Conservation (phyloP, 1,140 invertebrate species). For the Eubasilissa regina region DNA sequence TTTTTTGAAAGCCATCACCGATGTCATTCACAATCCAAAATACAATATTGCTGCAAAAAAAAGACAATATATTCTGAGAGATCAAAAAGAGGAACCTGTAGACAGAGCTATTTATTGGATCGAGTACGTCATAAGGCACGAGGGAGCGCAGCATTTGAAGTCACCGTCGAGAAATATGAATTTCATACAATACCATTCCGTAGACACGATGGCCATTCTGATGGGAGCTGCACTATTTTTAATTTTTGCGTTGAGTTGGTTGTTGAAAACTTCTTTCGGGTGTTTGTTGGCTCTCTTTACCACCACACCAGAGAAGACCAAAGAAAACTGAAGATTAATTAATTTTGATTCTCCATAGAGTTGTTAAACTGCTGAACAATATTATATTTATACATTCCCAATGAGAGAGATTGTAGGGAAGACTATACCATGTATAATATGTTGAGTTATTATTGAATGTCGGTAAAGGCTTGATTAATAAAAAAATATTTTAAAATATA, state of each 20-base stretch:
- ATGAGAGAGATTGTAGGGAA: no score
- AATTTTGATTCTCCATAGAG: no score
- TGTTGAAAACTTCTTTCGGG: slow-evolving; percentile 38
- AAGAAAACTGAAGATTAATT: slow-evolving; percentile 49
- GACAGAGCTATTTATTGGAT: slow-evolving; percentile 81
- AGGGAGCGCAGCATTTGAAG: slow-evolving; percentile 78
- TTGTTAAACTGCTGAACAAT: no score
- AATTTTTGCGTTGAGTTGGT: slow-evolving; percentile 61
- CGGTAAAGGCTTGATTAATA: no score
- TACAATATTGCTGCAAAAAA: slow-evolving; percentile 71
- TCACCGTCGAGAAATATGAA: slow-evolving; percentile 75
- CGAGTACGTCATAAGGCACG: slow-evolving; percentile 80
- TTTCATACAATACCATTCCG: slow-evolving; percentile 72
- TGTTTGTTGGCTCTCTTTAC: slow-evolving; percentile 40
- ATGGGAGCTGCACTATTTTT: slow-evolving; percentile 59
- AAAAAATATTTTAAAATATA: no score
- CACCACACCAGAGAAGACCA: slow-evolving; percentile 37
- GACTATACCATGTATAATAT: no score
- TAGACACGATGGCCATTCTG: slow-evolving; percentile 70
- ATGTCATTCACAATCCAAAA: slow-evolving; percentile 72
- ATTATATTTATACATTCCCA: no score
- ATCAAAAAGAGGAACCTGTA: slow-evolving; percentile 77
- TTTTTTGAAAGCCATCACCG: slow-evolving; percentile 71
- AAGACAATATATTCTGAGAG: slow-evolving; percentile 74
- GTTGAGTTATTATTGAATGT: no score